These are phyloP conservation scores for Crenuchus spilurus DNA, from an alignment of 2,797 vertebrate species.

Conservation along the genomic window DNA sequence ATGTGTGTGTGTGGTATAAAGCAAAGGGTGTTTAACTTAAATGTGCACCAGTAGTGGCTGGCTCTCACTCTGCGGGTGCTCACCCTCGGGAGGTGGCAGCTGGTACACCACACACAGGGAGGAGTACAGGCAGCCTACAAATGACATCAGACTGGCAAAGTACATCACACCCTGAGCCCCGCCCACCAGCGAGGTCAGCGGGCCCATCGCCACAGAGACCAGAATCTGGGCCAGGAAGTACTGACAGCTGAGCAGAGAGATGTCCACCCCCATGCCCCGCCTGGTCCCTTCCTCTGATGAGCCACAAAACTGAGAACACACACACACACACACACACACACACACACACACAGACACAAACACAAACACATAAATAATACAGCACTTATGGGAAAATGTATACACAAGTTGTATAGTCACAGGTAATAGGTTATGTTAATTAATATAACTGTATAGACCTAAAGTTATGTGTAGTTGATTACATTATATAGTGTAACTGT, in stretches of 20 bases:
- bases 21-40: constrained; percentile 73
- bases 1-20: constrained; percentile 55
- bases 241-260: constrained; percentile 98
- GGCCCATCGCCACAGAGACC: constrained; percentile 94
- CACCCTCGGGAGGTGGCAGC: constrained; percentile 82
- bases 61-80: constrained; percentile 85
- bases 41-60: constrained; percentile 86
- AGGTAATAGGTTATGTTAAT: too few relatives aligned
- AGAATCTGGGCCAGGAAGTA: constrained; percentile 98
- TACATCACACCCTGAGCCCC: constrained; percentile 98
- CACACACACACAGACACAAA: constrained; percentile 17
- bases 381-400: too few relatives aligned
- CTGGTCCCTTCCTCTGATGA: constrained; percentile 84
- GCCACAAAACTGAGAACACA: constrained; percentile 84
- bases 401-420: too few relatives aligned
- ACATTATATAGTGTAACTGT: too few relatives aligned
- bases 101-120: constrained; percentile 96
- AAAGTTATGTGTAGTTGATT: too few relatives aligned
- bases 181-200: constrained; percentile 92
- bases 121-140: constrained; percentile 95
- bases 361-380: too few relatives aligned
- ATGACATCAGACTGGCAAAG: constrained; percentile 94
- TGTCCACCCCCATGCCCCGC: constrained; percentile 96
- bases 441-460: too few relatives aligned
- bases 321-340: constrained; percentile 40